Evolutionary conservation across 2,113 vertebrate species (phyloP).

Genomic region (Rousettus leschenaultii): DNA sequence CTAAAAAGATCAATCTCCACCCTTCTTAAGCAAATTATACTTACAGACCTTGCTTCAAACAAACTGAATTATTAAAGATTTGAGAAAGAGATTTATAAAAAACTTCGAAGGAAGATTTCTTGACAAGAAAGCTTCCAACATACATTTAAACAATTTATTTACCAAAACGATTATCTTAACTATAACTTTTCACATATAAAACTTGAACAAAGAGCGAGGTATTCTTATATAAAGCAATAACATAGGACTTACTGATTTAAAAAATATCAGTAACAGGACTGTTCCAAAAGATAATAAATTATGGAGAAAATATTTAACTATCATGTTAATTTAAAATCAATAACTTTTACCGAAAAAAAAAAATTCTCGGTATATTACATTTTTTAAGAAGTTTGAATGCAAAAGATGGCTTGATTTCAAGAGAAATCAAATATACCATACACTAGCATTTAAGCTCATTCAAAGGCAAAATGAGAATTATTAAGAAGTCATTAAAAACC

Average conservation of each 20-base stretch:
- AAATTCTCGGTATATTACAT: neutral
- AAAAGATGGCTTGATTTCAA: neutral
- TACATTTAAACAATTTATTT: slow-evolving; percentile 2
- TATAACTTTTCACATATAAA: slow-evolving; percentile 5
- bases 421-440: slow-evolving; percentile 8
- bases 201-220: neutral
- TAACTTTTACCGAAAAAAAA: neutral
- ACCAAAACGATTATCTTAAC: neutral
- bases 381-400: neutral
- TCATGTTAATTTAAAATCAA: neutral
- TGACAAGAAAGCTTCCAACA: neutral
- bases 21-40: neutral
- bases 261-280: neutral
- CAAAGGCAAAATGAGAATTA: slow-evolving; percentile 1
- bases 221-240: neutral
- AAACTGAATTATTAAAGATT: neutral
- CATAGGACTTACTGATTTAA: neutral
- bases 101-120: neutral
- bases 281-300: neutral
- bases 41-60: neutral
- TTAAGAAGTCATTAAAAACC: neutral
- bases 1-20: neutral
- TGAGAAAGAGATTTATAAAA: neutral
- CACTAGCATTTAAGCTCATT: neutral
- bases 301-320: neutral